A percentile compares a stretch with the other conserved stretches of the same genome.
Evolutionary conservation across 2,113 vertebrate genomes (phyloP).

Genomic region (Psettodes erumei): DNA sequence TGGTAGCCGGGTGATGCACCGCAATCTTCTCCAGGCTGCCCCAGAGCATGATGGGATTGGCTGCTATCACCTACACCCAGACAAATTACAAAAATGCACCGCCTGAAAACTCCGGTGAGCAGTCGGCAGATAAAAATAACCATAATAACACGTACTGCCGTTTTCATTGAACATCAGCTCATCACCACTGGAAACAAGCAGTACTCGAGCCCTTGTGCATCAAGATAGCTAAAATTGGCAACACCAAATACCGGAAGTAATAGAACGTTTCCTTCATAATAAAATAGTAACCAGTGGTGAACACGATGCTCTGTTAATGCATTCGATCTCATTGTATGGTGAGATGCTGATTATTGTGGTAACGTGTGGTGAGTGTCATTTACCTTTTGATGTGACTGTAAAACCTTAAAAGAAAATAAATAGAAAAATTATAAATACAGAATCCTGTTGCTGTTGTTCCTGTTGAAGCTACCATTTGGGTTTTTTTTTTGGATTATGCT

Average conservation of each 20-base stretch:
- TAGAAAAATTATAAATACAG: no score
- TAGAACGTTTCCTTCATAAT: slow-evolving; percentile 11
- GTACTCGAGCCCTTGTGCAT: not conserved
- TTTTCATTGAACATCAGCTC: slow-evolving; percentile 16
- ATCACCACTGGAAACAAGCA: slow-evolving; percentile 11
- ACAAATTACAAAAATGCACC: not conserved
- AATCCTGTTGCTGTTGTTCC: no score
- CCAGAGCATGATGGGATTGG: slow-evolving; percentile 3
- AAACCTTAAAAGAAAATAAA: not conserved
- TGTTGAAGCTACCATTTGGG: not conserved
- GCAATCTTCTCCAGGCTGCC: slow-evolving; percentile 1
- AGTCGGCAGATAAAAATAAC: no score
- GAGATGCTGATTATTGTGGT: not conserved
- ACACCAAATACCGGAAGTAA: not conserved
- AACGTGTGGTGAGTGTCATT: not conserved
- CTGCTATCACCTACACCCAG: not conserved
- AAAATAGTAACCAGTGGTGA: not conserved
- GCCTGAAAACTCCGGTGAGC: not conserved
- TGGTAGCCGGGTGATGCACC: slow-evolving; percentile 5
- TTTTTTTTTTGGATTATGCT: not conserved
- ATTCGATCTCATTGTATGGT: not conserved
- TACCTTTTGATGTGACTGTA: not conserved
- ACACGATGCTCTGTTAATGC: no score
- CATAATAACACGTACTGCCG: not conserved
- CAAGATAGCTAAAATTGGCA: not conserved